Percentiles rank a stretch among this genome's conserved stretches.
Evolutionary conservation across 2,888 invertebrate genomes (phyloP).

Genomic region (Stictocephala bisonia): DNA sequence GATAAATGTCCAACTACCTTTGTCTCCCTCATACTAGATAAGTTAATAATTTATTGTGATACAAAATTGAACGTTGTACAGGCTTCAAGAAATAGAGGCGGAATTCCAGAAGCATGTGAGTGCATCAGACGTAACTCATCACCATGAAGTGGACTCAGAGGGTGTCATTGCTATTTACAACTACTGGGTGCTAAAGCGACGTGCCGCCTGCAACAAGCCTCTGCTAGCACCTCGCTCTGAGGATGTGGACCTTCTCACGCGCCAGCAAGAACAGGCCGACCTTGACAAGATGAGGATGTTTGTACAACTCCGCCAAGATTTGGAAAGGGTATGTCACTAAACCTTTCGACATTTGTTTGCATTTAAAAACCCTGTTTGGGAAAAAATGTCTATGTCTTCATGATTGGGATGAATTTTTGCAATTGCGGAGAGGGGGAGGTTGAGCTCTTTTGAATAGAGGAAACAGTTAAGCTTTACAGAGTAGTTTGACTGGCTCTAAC

Average conservation of each 20-base stretch:
- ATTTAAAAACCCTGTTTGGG: too few species aligned
- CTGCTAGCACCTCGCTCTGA: conserved; percentile 88
- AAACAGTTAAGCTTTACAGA: too few species aligned
- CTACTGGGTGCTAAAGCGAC: conserved; percentile 97
- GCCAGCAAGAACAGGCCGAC: conserved; percentile 87
- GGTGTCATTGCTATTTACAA: conserved; percentile 89
- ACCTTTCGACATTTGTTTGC: too few species aligned
- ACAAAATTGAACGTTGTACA: conserved; percentile 60
- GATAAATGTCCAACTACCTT: too few species aligned
- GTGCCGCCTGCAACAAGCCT: conserved; percentile 86
- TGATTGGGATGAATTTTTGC: too few species aligned
- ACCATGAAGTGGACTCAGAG: conserved; percentile 85
- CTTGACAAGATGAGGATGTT: conserved; percentile 95
- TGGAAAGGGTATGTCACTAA: conserved; percentile 83
- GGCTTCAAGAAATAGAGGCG: conserved; percentile 90
- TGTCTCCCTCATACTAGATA: too few species aligned
- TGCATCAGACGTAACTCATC: conserved; percentile 83
- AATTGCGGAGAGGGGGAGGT: too few species aligned
- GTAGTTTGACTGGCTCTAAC: too few species aligned
- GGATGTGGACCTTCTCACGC: conserved; percentile 79
- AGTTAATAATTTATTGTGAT: too few species aligned
- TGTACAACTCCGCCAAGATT: conserved; percentile 93
- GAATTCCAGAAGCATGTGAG: conserved; percentile 94
- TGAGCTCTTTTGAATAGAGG: too few species aligned
- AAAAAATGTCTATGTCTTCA: too few species aligned